Evolutionary conservation across 2,797 vertebrate genomes (phyloP), one percentile per base, ranked within the genome.

Genomic region (Thaleichthys pacificus): DNA sequence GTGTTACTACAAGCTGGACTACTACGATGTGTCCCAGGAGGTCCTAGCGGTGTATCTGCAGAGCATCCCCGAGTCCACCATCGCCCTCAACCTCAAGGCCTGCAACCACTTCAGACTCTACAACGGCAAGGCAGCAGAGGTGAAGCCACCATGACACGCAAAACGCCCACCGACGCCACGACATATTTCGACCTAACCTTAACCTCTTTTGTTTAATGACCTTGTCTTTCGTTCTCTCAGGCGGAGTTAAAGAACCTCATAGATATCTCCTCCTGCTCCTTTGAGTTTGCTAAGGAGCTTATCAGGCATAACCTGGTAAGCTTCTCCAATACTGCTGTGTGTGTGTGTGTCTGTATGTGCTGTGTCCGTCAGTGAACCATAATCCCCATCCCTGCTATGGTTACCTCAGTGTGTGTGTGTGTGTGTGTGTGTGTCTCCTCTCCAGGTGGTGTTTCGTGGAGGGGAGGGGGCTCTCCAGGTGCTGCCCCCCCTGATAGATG

Each of bases 1-100:
- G 51, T 99, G 98, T 85, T 99, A 99, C 91, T 99, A 99, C 86
- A 99, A 99, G 75, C 84, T 99, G 90, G 97, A 99, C 87, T 99
- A 98, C 88, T 98, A 98, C 35, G 98, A 99, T 66, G 95, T 99
- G 30, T 99, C 98, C 60, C 97, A 99, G 85, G 97, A 98, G 84
- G 97, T 99, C 42, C 80, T 99, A 85, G 96, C 97, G 0, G 95
- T 97, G 73, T 99, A 99, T 89, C 94, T 99, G 77, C 96, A 99
- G 84, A 96, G 95, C 76, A 92, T 98, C 78, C 96, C 97, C 0
- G 97, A 99, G 86, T 99, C 97, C 62, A 97, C 96, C 61, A 98
- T 98, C 66, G 98, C 98, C 62, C 95, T 99, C 78, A 99, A 99
- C 84, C 95, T 99, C 14, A 99, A 99, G 85, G 97, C 98, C 82